Conservation (phyloP, 2,888 invertebrate species). For the Bedellia somnulentella region DNA sequence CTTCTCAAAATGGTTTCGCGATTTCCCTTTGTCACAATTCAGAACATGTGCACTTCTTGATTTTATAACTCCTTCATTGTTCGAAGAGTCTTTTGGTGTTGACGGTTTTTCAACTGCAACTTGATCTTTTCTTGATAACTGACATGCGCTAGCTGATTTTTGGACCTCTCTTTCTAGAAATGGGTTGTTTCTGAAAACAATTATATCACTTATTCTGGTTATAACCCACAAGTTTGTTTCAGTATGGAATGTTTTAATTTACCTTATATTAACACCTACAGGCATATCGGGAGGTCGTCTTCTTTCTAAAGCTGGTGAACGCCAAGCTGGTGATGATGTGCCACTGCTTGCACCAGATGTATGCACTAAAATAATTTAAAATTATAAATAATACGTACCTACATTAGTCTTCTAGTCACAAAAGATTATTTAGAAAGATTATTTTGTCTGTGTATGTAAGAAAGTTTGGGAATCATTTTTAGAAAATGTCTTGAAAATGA, state of each 20-base stretch:
- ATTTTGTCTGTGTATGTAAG: too few species aligned
- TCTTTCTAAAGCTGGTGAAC: conserved; percentile 65
- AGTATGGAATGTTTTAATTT: too few species aligned
- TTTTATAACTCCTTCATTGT: conserved; percentile 37
- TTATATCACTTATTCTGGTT: not conserved
- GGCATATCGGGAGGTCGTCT: conserved; percentile 57
- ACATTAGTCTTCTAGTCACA: too few species aligned
- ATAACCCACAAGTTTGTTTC: too few species aligned
- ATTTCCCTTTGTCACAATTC: not conserved
- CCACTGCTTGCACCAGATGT: conserved; percentile 61
- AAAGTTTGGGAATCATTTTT: too few species aligned
- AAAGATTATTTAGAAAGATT: too few species aligned
- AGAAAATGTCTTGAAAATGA: too few species aligned
- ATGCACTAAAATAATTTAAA: conserved; percentile 27
- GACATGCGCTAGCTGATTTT: conserved; percentile 67
- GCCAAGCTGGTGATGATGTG: conserved; percentile 67
- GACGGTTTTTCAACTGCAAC: conserved; percentile 27
- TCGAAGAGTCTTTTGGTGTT: conserved; percentile 17
- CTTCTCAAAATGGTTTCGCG: conserved; percentile 17
- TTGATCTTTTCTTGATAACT: conserved; percentile 41
- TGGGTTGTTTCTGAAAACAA: conserved; percentile 41
- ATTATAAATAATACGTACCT: too few species aligned
- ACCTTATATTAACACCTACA: conserved; percentile 51
- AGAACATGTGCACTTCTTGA: conserved; percentile 47
- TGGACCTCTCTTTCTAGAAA: conserved; percentile 61